Evolutionary conservation across 2,797 vertebrate species (phyloP), one percentile per base, ranked within the genome.

Genomic region (Labroides dimidiatus): DNA sequence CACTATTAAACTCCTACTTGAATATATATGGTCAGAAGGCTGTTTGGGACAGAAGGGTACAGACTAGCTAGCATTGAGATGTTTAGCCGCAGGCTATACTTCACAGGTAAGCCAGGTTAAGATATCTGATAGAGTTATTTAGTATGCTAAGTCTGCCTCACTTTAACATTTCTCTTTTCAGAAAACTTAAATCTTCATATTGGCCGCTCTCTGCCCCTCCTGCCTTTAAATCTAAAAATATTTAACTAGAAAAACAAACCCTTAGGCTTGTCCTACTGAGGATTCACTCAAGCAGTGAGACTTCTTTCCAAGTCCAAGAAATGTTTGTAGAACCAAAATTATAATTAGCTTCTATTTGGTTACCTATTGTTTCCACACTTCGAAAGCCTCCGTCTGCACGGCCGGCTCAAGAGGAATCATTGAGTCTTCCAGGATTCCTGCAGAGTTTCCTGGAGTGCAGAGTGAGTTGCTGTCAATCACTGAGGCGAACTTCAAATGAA

Each of bases 281-380:
- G 75, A 89, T 84, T 68, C 64, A 73, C 66, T 67, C 71, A 61
- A 72, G 64, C 62, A 24, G 43, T n/a, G 33, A 49, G 11, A 19
- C 47, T 77, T 56, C 50, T 12, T 64, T 54, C 54, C 43, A 30
- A 75, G 57, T 75, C 54, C 23, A 56, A 72, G 27, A 63, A 77
- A 63, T 80, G 43, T 81, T 82, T 86, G 69, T 69, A 21, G 64
- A 78, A 64, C 47, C 68, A 62, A 72, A 78, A 69, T 77, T 80
- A 54, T 74, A 82, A 88, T 84, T 76, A 77, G 52, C 55, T 44
- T 78, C 54, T 72, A 47, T 67, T 68, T 78, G 50, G 58, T 76
- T 30, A 24, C 36, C 36, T 20, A 20, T 52, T 54, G 54, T 23
- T 43, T 23, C 39, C 50, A 21, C 48, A 48, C 65, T 66, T 63